A percentile compares a stretch with the other conserved stretches of the same genome.
These are phyloP conservation scores for Ferdinandea cuprea DNA, from an alignment of 2,888 invertebrate genomes.

Conservation along the genomic window DNA sequence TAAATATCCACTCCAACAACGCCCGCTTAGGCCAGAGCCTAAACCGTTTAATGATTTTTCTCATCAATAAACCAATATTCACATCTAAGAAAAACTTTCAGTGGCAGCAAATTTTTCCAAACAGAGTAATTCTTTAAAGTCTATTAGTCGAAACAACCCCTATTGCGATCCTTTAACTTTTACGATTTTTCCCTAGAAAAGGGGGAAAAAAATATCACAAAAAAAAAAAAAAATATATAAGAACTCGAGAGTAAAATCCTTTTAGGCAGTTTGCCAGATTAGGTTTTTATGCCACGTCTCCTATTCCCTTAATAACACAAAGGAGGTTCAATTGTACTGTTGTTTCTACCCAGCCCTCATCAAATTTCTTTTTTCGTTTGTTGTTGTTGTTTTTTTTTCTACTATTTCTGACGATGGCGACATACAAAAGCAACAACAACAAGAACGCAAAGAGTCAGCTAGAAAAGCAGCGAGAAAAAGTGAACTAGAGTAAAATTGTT, in stretches of 20 bases:
- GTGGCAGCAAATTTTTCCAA: too few species aligned
- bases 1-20: too few species aligned
- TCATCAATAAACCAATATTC: too few species aligned
- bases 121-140: constrained; percentile 35
- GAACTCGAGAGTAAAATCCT: constrained; percentile 64
- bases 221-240: constrained; percentile 16
- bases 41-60: too few species aligned
- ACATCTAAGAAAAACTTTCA: too few species aligned
- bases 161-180: constrained; percentile 29
- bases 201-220: constrained; percentile 2
- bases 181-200: constrained; percentile 19
- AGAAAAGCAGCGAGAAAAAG: constrained; percentile 11
- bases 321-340: constrained; percentile 74
- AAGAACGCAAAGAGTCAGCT: constrained; percentile 31
- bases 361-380: constrained; percentile 51
- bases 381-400: constrained; percentile 35
- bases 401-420: constrained; percentile 44
- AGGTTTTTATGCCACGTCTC: constrained; percentile 74
- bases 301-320: constrained; percentile 74
- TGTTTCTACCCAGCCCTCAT: constrained; percentile 68
- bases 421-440: too few species aligned
- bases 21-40: too few species aligned
- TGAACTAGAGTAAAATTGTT: constrained; percentile 54
- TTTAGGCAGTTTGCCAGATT: constrained; percentile 75
- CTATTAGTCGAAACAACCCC: constrained; percentile 27